Evolutionary conservation across 2,797 vertebrate genomes (phyloP).

Genomic region (Morelia viridis): DNA sequence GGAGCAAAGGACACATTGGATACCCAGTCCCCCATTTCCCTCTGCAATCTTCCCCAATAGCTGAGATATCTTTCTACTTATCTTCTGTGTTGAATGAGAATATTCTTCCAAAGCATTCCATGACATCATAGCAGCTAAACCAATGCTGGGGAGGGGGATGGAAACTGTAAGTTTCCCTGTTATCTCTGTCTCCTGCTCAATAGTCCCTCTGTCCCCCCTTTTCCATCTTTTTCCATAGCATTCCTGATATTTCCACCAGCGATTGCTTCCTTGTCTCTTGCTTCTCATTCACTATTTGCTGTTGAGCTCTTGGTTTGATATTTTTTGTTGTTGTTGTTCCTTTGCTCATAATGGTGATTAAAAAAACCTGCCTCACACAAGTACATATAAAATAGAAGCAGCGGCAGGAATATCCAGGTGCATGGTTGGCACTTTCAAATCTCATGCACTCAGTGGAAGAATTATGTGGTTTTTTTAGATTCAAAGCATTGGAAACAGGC

Average conservation of each 20-base stretch:
- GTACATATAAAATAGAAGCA: constrained; percentile 19
- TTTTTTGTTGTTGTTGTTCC: neutral
- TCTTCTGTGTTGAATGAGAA: neutral
- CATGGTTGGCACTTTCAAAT: constrained; percentile 44
- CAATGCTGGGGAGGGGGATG: neutral
- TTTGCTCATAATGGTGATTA: constrained; percentile 31
- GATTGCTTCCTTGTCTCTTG: neutral
- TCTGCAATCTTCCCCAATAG: neutral
- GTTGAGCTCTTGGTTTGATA: neutral
- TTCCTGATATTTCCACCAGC: neutral
- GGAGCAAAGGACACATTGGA: neutral
- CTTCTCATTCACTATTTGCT: neutral
- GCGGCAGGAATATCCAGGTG: constrained; percentile 18
- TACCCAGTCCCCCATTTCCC: neutral
- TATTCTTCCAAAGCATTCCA: neutral
- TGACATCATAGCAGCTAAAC: neutral
- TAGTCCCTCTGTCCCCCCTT: neutral
- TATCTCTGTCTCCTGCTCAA: neutral
- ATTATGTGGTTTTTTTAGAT: neutral
- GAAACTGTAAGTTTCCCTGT: neutral
- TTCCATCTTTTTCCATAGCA: neutral
- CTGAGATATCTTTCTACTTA: neutral
- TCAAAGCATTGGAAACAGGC: neutral
- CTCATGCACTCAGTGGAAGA: neutral
- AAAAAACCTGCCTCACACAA: neutral